Conservation (phyloP, 2,113 vertebrate genomes). For the Channa argus region DNA sequence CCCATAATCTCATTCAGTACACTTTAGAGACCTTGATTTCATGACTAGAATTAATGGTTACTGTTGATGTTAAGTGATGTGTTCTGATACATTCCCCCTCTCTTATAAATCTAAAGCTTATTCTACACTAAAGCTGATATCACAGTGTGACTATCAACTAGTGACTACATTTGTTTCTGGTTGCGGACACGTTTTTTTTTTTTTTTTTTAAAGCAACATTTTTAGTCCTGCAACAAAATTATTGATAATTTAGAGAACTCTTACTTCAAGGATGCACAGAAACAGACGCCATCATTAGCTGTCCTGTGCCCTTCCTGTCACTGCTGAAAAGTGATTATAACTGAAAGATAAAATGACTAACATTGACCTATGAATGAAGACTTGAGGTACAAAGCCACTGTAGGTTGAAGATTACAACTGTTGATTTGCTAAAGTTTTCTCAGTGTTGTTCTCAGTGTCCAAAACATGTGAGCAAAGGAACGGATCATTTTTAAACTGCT, state of each 20-base stretch:
- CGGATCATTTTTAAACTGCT: constrained; percentile 32
- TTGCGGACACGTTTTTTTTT: neutral
- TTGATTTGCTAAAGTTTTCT: constrained; percentile 26
- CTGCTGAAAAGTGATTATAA: no score
- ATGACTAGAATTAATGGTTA: neutral
- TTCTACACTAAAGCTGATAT: constrained; percentile 12
- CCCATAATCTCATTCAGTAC: neutral
- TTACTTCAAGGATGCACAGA: neutral
- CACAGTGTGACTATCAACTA: constrained; percentile 1
- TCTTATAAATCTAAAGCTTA: constrained; percentile 1
- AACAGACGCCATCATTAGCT: neutral
- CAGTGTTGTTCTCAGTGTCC: neutral
- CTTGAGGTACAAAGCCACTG: constrained; percentile 1
- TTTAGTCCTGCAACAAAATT: neutral
- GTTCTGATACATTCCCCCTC: neutral
- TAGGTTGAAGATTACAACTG: constrained; percentile 10
- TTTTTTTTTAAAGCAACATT: neutral
- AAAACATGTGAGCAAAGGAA: constrained; percentile 41
- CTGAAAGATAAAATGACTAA: no score
- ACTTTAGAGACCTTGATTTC: constrained; percentile 3
- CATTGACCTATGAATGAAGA: no score
- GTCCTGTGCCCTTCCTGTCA: no score
- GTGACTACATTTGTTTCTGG: no score
- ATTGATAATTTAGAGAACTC: neutral
- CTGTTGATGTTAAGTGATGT: constrained; percentile 1